Base-by-base conservation (phyloP, 2,888 invertebrate species). In the Pyrgus malvae region DNA sequence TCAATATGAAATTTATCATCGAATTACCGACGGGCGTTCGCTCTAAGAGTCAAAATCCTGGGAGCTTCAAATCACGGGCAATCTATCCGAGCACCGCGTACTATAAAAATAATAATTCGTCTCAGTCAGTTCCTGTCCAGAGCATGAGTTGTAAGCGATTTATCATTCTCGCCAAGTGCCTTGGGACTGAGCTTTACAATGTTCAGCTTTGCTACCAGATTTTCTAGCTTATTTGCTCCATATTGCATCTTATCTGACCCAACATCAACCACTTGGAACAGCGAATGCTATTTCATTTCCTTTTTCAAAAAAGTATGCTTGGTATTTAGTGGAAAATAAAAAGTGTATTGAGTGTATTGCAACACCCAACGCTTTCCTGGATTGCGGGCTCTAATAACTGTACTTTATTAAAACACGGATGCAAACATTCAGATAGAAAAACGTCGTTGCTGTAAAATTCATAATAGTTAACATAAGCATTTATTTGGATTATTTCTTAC, bases 71-170 rank as follows among this genome's bases (percentile, higher is more conserved):
- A 84, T 86, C 83, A 80, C 79, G 67, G 74, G 76, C 83, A 79
- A 86, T 86, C 83, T 80, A 80, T 83, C 80, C 73, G 76, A 77
- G 76, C 72, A 80, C 76, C 74, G 72, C 74, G 76, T 76, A 79
- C 82, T 80, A 83, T 85, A 84, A 86, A 86, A 86, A 85, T 85
- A 84, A 85, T 86, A 83, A 86, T 83, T 83, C 81, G 78, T 82
- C 80, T 81, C 72, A 72, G 71, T 65, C 69, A 59, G 64, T 25
- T 50, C 48, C 19, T 33, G 59, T 46, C 48, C 37, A 59, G 48
- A 41, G 46, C 54, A 40, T 41, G 48, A 59, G 62, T 55, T 46
- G 44, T 45, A 59, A 65, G 63, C 53, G 53, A 53, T 53, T 53
- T 53, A 53, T 53, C 53, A 53, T 45, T 45, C 29, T 23, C 21